Base-by-base conservation (phyloP, 2,888 invertebrate genomes). In the Chydorus sphaericus region DNA sequence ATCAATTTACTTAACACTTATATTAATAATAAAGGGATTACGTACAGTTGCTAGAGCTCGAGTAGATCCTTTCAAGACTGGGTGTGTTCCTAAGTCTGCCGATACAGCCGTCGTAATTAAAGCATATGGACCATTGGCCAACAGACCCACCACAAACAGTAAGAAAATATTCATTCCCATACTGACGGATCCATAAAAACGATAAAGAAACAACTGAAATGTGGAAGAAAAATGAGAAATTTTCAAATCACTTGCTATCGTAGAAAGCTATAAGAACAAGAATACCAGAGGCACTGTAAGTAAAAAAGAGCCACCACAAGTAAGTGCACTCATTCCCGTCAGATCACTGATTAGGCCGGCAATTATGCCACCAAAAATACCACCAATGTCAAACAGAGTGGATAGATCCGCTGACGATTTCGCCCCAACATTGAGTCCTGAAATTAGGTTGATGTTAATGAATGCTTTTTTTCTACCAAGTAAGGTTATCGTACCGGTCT, bases 71-170 rank as follows among this genome's bases (percentile, higher is more conserved):
- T 83, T 80, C 55, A 94, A 73, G 59, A 83, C 83, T 61, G 81
- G 77, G 73, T 93, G 92, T 0, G 89, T 86, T n/a, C 96, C 92
- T 6, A 96, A 75, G 67, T 96, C 94, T 0, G 96, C 91, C 55
- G 91, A 89, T 33, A 96, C 94, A 0, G 93, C 91, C 0, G 96
- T 96, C 3, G 96, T 96, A 66, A 96, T 96, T 54, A 96, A 75
- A 6, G 93, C 88, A 69, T 96, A 96, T 0, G 96, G 96, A 0
- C 93, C 96, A 71, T 96, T 96, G 0, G 96, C 94, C 49, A 94
- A 71, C 60, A 83, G 71, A 5, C 94, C 94, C 31, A 82, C 81
- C 4, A 82, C 57, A 53, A 88, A 66, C 59, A 94, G 73, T 60
- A 93, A 70, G 20, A 75, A 60, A 61, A 85, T 76, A 68, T 83